Evolutionary conservation across 2,888 invertebrate species (phyloP).

Genomic region (Parelbella ahira): DNA sequence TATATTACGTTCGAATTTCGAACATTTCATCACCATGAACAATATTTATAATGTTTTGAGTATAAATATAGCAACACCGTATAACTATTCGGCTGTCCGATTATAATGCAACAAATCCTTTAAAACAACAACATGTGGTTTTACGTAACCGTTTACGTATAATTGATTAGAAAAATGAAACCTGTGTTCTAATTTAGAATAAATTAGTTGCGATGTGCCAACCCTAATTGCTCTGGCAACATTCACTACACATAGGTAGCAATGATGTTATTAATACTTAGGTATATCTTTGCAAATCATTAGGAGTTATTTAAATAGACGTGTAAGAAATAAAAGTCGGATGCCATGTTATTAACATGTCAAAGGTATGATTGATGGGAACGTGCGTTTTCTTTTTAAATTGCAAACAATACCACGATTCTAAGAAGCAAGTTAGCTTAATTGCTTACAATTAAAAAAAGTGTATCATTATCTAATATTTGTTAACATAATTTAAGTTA

Average conservation of each 20-base stretch:
- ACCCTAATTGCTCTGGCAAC: constrained; percentile 2
- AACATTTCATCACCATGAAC: no score
- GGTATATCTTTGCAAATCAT: constrained; percentile 14
- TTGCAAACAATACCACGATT: no score
- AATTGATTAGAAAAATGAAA: not conserved
- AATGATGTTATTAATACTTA: constrained; percentile 14
- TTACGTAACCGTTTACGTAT: not conserved
- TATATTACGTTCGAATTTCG: no score
- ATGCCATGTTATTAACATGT: constrained; percentile 21
- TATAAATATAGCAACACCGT: no score
- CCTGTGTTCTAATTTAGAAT: constrained; percentile 13
- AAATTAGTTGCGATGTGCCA: constrained; percentile 7
- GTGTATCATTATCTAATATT: no score
- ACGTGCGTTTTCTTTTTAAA: not conserved
- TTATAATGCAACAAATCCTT: not conserved
- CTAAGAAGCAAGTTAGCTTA: no score
- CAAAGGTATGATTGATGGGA: constrained; percentile 19
- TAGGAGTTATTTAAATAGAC: constrained; percentile 11
- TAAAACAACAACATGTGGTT: not conserved
- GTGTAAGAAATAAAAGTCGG: constrained; percentile 2
- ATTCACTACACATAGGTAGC: constrained; percentile 3
- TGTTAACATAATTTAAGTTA: no score
- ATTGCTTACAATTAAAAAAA: no score
- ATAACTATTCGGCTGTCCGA: no score
- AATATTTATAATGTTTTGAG: no score